Conservation (phyloP, 2,113 vertebrate species). For the Emydura subglobosa region DNA sequence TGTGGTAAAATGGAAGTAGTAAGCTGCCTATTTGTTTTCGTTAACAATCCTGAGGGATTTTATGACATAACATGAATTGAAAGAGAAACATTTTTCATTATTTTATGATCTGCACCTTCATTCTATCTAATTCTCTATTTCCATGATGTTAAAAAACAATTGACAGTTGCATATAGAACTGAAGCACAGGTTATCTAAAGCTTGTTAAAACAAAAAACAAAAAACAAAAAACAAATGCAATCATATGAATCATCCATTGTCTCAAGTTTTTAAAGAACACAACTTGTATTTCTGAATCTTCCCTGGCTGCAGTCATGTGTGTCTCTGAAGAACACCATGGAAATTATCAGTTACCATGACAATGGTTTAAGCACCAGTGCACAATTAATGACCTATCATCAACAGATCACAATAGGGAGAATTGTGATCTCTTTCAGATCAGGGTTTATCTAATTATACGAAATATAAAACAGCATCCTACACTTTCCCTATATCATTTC, state of each 20-base stretch:
- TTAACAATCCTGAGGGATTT: background rate
- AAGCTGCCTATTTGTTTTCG: background rate
- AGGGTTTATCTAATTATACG: background rate
- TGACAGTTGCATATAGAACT: background rate
- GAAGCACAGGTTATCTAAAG: background rate
- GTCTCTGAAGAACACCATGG: background rate
- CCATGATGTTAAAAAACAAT: background rate
- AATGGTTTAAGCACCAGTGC: conserved; percentile 19
- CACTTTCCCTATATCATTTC: background rate
- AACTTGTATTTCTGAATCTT: background rate
- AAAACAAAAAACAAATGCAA: background rate
- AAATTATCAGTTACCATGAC: conserved; percentile 31
- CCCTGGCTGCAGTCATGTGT: background rate
- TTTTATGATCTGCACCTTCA: background rate
- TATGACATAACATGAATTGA: background rate
- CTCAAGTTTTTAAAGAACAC: background rate
- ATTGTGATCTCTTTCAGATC: background rate
- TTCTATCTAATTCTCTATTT: background rate
- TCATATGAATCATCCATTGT: background rate
- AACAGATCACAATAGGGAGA: background rate
- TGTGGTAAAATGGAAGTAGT: background rate
- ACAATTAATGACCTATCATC: conserved; percentile 16
- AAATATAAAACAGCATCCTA: background rate
- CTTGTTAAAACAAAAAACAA: background rate
- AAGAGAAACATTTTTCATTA: background rate